Conservation (phyloP, 2,888 invertebrate genomes). For the Sceliomorpha sp. region DNA sequence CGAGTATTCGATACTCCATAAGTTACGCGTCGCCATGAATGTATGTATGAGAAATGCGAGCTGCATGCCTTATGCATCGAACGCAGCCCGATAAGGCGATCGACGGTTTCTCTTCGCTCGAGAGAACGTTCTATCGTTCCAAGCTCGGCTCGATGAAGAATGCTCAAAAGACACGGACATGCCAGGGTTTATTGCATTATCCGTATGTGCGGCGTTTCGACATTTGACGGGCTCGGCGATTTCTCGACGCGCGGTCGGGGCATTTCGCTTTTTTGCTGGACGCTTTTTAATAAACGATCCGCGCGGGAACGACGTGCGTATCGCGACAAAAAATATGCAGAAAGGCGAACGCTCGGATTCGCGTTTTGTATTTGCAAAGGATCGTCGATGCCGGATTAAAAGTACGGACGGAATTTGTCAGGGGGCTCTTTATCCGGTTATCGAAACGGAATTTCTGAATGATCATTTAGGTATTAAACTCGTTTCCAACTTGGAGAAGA, state of each 20-base stretch:
- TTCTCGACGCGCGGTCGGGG: constrained; percentile 5
- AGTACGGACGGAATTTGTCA: too few relatives aligned
- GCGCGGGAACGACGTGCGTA: too few relatives aligned
- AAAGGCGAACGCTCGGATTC: too few relatives aligned
- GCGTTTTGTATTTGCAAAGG: too few relatives aligned
- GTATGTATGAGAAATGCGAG: constrained; percentile 79
- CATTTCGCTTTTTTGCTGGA: constrained; percentile 8
- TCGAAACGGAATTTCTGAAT: too few relatives aligned
- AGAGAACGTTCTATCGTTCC: constrained; percentile 60
- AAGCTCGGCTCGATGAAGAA: constrained; percentile 43
- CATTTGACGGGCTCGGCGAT: too few relatives aligned
- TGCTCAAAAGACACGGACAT: constrained; percentile 32
- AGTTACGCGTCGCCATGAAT: constrained; percentile 77
- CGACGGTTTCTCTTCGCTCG: constrained; percentile 28
- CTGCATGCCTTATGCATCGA: constrained; percentile 79
- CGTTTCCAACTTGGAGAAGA: too few relatives aligned
- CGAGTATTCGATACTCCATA: constrained; percentile 68
- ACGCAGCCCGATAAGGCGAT: constrained; percentile 74
- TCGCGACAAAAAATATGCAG: too few relatives aligned
- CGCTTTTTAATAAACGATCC: too few relatives aligned
- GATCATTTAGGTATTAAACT: too few relatives aligned
- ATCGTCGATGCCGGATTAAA: too few relatives aligned
- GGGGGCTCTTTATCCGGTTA: too few relatives aligned
- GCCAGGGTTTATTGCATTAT: constrained; percentile 36
- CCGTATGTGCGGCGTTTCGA: constrained; percentile 21